These are phyloP conservation scores for Xyliphius kryptos DNA, from an alignment of 2,113 vertebrate species.

Conservation along the genomic window DNA sequence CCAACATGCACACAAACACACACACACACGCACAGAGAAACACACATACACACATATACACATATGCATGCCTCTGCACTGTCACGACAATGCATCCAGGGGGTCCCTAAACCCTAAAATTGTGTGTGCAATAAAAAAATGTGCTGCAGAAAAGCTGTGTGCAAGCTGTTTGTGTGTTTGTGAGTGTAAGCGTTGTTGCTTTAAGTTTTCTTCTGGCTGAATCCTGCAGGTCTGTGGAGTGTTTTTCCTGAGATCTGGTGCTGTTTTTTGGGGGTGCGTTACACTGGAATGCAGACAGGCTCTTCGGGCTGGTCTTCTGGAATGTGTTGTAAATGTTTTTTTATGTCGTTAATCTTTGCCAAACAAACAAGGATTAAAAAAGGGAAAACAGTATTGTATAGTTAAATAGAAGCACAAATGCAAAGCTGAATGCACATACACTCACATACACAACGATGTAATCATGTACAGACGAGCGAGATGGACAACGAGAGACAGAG, in stretches of 20 bases:
- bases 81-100: constrained; percentile 37
- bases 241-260: constrained; percentile 46
- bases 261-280: constrained; percentile 44
- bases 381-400: too few species aligned
- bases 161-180: constrained; percentile 37
- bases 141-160: constrained; percentile 42
- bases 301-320: constrained; percentile 50
- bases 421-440: too few species aligned
- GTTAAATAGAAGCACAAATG: too few species aligned
- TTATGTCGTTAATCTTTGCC: constrained; percentile 45
- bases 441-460: too few species aligned
- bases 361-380: too few species aligned
- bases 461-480: too few species aligned
- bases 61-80: constrained; percentile 23
- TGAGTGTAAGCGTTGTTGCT: too few species aligned
- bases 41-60: constrained; percentile 14
- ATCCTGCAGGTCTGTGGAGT: constrained; percentile 47
- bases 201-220: constrained; percentile 44
- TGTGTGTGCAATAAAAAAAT: constrained; percentile 50
- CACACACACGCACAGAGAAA: constrained; percentile 3
- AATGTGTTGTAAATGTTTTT: constrained; percentile 49
- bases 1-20: too few species aligned
- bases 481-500: too few species aligned
- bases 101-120: constrained; percentile 55
- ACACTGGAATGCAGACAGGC: constrained; percentile 46